Evolutionary conservation across 2,797 vertebrate genomes (phyloP).

Genomic region (Urocyon cinereoargenteus): DNA sequence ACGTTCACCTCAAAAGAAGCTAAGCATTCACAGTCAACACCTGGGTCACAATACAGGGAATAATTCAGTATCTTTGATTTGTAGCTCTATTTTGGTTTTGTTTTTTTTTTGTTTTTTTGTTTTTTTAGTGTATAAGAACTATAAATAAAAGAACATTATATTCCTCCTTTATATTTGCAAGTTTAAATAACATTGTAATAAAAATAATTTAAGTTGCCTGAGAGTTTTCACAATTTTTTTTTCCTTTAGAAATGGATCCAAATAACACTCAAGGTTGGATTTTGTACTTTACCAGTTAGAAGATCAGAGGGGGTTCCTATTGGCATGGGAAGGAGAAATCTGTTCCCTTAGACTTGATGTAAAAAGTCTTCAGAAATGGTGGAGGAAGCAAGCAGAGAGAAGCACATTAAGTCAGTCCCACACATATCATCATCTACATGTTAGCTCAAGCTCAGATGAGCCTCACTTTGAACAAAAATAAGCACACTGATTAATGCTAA

Average conservation of each 20-base stretch:
- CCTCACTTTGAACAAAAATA: conserved; percentile 11
- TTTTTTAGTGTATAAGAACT: conserved; percentile 48
- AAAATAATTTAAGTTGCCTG: conserved; percentile 36
- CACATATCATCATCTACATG: not conserved
- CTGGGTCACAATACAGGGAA: not conserved
- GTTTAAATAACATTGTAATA: conserved; percentile 63
- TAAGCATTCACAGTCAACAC: not conserved
- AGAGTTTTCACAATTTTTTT: conserved; percentile 42
- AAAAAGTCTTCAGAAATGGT: conserved; percentile 50
- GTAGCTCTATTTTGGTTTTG: not conserved
- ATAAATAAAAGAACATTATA: conserved; percentile 56
- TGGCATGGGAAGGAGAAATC: not conserved
- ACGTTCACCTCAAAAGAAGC: not conserved
- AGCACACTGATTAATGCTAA: not conserved
- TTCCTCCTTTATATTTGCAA: conserved; percentile 52
- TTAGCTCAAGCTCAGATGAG: not conserved
- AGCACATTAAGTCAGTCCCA: not conserved
- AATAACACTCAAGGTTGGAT: not conserved
- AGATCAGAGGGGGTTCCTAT: not conserved
- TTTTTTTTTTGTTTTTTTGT: not conserved
- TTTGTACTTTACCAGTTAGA: conserved; percentile 29
- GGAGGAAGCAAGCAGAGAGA: not conserved
- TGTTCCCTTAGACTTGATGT: not conserved
- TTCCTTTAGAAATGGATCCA: conserved; percentile 37
- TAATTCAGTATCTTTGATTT: conserved; percentile 47